Base-by-base conservation (phyloP, 2,888 invertebrate genomes). In the Carabus problematicus region DNA sequence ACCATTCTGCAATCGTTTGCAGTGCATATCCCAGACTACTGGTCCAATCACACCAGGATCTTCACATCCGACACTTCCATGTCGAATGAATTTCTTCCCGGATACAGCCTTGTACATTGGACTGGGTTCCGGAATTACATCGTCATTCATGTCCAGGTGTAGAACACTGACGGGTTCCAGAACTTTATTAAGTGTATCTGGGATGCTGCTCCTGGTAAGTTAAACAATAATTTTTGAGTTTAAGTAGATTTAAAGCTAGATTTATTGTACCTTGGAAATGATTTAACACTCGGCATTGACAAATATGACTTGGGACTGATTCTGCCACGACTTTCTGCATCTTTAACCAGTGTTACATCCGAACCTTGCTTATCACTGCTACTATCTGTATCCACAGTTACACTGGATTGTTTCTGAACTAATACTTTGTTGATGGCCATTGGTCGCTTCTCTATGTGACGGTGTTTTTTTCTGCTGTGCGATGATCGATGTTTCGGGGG, bases 21-120 rank as follows among this genome's bases (percentile, higher is more conserved):
- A 89, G 76, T 92, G 91, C 70, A 91, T 83, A 78, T 91, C 91
- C 93, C 93, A 94, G 6, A 93, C 93, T 62, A 93, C 82, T 0
- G 94, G 94, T 0, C 94, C 93, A 41, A 94, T 87, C 3, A 93
- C 90, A 0, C 94, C 94, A 0, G 94, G 93, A 81, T 94, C 94
- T 73, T 84, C 84, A 54, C 89, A 88, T 74, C 89, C 90, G 60
- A 90, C 86, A 77, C 94, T 94, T 60, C 90, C 90, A 52, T 91
- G 86, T 40, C 92, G 83, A 2, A 86, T 82, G 19, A 89, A 75
- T 49, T 72, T 61, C 67, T 72, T 49, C 61, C 70, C 52, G 72
- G 72, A 45, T 64, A 61, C 45, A 14, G 67, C 54, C 18, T 60
- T 49, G 42, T 72, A 72, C 71, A 56, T 72, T 14, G 67, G 71